Evolutionary conservation across 2,888 invertebrate species (phyloP).

Genomic region (Dorcus hopei): DNA sequence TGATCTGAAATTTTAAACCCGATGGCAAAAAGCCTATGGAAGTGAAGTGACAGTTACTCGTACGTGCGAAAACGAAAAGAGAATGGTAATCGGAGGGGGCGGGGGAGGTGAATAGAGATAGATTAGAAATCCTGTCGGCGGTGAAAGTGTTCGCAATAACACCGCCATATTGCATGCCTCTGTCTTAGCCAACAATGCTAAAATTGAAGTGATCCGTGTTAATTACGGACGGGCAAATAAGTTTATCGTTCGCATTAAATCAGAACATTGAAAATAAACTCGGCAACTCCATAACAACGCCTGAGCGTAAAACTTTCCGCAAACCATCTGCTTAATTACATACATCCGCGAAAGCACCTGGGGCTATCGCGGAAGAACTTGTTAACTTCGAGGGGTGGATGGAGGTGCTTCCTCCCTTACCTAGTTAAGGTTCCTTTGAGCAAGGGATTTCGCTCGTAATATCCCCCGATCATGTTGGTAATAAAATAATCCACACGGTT

Average conservation of each 20-base stretch:
- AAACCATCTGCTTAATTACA: slow-evolving; percentile 12
- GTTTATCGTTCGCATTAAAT: background rate
- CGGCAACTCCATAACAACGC: background rate
- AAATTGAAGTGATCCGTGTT: background rate
- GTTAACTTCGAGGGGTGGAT: too few relatives aligned
- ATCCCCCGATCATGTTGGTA: slow-evolving; percentile 50
- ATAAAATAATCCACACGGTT: slow-evolving; percentile 22
- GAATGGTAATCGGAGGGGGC: slow-evolving; percentile 25
- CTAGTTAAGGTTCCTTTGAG: slow-evolving; percentile 59
- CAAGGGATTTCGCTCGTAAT: slow-evolving; percentile 58
- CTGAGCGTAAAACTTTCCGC: slow-evolving; percentile 3
- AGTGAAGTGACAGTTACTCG: background rate
- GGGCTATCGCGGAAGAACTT: background rate
- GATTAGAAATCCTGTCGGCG: slow-evolving; percentile 37
- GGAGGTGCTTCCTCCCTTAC: slow-evolving; percentile 39
- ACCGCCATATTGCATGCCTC: slow-evolving; percentile 34
- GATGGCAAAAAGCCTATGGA: too few relatives aligned
- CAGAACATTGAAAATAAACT: background rate
- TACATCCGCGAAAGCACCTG: background rate
- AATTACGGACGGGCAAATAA: background rate
- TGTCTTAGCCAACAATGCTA: slow-evolving; percentile 5
- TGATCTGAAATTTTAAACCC: too few relatives aligned
- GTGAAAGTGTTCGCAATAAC: slow-evolving; percentile 40
- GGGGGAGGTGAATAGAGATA: slow-evolving; percentile 27
- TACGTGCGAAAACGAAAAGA: slow-evolving; percentile 32